A percentile compares a stretch with the other conserved stretches of the same genome.
Evolutionary conservation across 2,113 vertebrate genomes (phyloP).

Genomic region (Tringa solitaria): DNA sequence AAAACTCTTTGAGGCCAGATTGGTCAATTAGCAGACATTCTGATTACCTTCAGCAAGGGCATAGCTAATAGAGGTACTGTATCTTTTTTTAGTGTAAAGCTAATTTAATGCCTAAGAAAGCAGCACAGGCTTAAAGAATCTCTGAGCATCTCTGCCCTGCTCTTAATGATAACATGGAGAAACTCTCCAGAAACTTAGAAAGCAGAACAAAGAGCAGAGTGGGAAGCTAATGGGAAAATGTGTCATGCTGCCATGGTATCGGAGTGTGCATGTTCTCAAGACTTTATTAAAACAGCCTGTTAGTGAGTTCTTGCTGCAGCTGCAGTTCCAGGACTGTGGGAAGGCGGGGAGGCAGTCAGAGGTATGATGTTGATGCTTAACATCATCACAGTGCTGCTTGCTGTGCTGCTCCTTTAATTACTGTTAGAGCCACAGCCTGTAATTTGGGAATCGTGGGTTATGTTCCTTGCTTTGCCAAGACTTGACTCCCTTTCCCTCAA

Average conservation of each 20-base stretch:
- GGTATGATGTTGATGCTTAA: not conserved
- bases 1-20: not conserved
- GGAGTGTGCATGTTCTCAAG: not conserved
- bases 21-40: not conserved
- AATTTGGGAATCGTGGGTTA: not conserved
- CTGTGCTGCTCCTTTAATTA: not conserved
- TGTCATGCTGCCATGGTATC: constrained; percentile 52
- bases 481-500: not conserved
- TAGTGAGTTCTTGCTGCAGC: not conserved
- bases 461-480: not conserved
- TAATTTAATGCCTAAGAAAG: not conserved
- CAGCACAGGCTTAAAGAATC: not conserved
- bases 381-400: not conserved
- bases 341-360: not conserved
- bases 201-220: constrained; percentile 57
- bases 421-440: not conserved
- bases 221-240: constrained; percentile 47
- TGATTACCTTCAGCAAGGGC: not conserved
- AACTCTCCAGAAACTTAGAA: constrained; percentile 21
- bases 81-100: not conserved
- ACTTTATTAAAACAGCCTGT: not conserved
- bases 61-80: not conserved
- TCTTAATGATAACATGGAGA: not conserved
- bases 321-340: not conserved
- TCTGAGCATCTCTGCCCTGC: not conserved